Evolutionary conservation across 2,797 vertebrate genomes (phyloP), one percentile per base, ranked within the genome.

Genomic region (Chiroxiphia lanceolata): DNA sequence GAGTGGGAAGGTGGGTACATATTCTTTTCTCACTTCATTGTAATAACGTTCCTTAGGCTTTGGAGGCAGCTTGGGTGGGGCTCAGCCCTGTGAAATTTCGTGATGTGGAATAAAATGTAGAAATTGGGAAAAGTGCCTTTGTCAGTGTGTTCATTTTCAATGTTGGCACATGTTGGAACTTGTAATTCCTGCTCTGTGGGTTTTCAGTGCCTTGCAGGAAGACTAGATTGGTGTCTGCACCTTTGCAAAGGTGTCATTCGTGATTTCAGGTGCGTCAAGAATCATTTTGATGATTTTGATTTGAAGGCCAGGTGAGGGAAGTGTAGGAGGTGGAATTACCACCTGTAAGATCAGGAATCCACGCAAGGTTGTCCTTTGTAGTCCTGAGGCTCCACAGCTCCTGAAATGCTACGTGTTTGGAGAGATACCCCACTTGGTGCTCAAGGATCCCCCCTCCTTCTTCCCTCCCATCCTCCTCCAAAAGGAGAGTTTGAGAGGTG

Each of bases 401-500:
- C 34, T 36, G 48, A 80, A 83, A 71, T 11, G 5, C 3, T 71
- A 69, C 11, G 15, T 21, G 8, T 23, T 27, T 13, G 10, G 19
- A 83, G 17, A 13, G 80, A 64, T 57, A 68, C 25, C 53, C 2
- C 15, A 9, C 9, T 13, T 34, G 26, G 9, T 6, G 1, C 63
- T 34, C 53, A 23, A 68, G 15, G 15, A 10, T 7, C 18, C 38
- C 5, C 9, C 16, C 19, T 71, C 11, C 12, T 3, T 56, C 50
- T 29, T 63, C 12, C 10, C 9, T 63, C 9, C 19, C 26, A 40
- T 34, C 2, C 13, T 15, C 6, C 11, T 16, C 3, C 3, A 44
- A 79, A 76, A 50, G 1, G 3, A 3, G 5, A 67, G 6, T 3
- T 5, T 57, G 13, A 47, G 8, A 54, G 2, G 3, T 18, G 29